These are phyloP conservation scores for Ceryle rudis DNA, from an alignment of 2,797 vertebrate genomes.

Conservation along the genomic window DNA sequence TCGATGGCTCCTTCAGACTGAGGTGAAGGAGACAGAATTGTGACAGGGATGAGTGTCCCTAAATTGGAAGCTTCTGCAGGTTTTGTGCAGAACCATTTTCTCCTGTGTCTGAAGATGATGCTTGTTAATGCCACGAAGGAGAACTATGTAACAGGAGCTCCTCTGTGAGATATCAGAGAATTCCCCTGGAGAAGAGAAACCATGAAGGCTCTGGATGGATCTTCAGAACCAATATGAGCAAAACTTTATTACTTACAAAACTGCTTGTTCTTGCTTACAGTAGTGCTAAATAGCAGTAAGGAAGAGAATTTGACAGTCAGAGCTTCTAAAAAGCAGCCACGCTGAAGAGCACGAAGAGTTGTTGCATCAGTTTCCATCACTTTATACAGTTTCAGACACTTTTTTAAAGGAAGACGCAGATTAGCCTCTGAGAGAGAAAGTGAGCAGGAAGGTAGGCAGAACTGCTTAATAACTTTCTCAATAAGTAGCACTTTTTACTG, in stretches of 20 bases:
- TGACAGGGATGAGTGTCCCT: neutral
- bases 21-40: neutral
- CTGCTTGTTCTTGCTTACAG: neutral
- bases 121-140: neutral
- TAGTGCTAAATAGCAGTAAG: neutral
- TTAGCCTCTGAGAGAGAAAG: constrained; percentile 1
- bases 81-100: neutral
- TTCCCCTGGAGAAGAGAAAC: constrained; percentile 7
- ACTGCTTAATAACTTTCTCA: neutral
- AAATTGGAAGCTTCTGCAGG: neutral
- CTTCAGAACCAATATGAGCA: neutral
- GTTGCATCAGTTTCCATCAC: neutral
- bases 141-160: neutral
- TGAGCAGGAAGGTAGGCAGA: constrained; percentile 31
- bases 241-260: neutral
- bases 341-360: neutral
- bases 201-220: neutral
- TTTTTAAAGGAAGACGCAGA: constrained; percentile 22
- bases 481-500: neutral
- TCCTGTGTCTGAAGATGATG: neutral
- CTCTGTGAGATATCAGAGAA: neutral
- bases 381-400: neutral
- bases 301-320: neutral
- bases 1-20: neutral
- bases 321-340: neutral